Evolutionary conservation across 2,888 invertebrate genomes (phyloP), one percentile per base, ranked within the genome.

Genomic region (Dendrolimus houi): DNA sequence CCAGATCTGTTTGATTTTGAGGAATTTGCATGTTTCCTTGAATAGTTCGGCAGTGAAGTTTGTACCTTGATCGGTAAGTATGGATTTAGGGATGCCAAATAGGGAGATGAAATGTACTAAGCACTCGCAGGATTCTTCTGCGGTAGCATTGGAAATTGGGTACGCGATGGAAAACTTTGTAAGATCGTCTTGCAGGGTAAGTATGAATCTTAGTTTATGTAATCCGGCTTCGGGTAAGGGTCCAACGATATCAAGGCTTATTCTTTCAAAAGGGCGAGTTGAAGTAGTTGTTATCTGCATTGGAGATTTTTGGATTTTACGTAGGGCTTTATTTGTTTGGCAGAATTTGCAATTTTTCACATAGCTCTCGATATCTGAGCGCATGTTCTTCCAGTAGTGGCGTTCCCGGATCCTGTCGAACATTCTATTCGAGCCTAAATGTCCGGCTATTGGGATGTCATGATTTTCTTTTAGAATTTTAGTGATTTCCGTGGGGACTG

Each of bases 391-490:
- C 67, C 66, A 68, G 41, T 59, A 63, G 52, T 58, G 69, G 10
- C 53, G 41, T 55, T 62, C 62, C 58, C 59, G 62, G 1, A 68
- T 58, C 12, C 57, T 13, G 41, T 54, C 29, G 9, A 57, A 62
- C 67, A 68, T 66, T 52, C 64, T 41, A 1, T n/a, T 8, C 1
- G 56, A 54, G 8, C 67, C 67, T n/a, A 60, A 29, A 56, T 70
- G 65, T 12, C 66, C 65, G 1, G 67, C 67, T 1, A n/a, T n/a
- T n/a, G n/a, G n/a, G 64, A 62, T 56, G 42, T 66, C 66, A 41
- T 67, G 67, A 52, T 67, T 67, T 53, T 70, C 64, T 10, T 54
- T 60, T 9, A 70, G 29, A 0, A 67, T 68, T 52, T 63, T 63
- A 0, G 47, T 10, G 0, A 64, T 59, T 61, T 68, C 65, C 8